A percentile compares a stretch with the other conserved stretches of the same genome.
Conservation (phyloP, 2,797 vertebrate genomes). For the Hylomyscus alleni region DNA sequence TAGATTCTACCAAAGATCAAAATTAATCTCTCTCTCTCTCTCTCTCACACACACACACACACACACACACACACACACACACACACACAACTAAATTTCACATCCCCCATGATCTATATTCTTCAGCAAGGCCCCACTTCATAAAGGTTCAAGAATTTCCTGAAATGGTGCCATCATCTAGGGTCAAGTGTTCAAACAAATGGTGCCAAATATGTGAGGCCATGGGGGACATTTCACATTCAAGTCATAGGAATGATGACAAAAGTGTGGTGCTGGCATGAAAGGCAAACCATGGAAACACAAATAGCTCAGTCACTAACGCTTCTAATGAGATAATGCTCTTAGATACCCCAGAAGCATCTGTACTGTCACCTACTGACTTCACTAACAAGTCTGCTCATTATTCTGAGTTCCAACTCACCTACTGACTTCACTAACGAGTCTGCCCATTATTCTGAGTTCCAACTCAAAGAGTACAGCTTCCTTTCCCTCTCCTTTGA, state of each 20-base stretch:
- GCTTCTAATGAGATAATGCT: background rate
- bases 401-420: no score
- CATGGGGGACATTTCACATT: no score
- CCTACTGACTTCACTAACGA: no score
- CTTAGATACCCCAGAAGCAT: background rate
- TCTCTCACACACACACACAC: no score
- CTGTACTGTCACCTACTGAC: background rate
- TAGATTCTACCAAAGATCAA: background rate
- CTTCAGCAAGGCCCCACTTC: background rate
- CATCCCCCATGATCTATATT: background rate
- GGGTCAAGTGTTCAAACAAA: background rate
- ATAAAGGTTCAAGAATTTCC: background rate
- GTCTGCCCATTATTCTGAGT: background rate
- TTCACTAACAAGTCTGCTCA: background rate
- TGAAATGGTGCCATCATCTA: background rate
- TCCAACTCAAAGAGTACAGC: background rate
- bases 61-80: background rate
- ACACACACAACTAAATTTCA: background rate
- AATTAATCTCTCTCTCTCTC: background rate
- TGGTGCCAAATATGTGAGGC: background rate
- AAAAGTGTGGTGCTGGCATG: background rate
- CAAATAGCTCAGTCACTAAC: background rate
- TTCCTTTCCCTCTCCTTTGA: background rate
- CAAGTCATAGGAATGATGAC: background rate
- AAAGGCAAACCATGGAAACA: background rate